Evolutionary conservation across 1,140 invertebrate species (phyloP).

Genomic region (Drosophila nigromelanica): DNA sequence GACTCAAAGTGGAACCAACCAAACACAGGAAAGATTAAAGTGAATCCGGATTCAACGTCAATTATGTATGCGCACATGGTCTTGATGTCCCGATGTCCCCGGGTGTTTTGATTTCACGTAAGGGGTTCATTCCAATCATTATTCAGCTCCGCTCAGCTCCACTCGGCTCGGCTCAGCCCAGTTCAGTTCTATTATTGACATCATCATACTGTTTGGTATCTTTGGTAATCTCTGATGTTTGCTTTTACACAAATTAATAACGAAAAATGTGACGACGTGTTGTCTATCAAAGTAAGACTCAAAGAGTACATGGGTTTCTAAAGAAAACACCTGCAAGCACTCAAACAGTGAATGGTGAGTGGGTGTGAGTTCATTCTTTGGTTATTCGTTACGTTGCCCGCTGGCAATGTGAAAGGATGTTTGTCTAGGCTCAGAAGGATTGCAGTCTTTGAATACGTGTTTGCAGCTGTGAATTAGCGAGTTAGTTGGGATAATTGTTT

Average conservation of each 20-base stretch:
- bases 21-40: slow-evolving; percentile 63
- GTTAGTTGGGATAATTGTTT: slow-evolving; percentile 28
- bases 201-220: slow-evolving; percentile 33
- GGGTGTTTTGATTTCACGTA: slow-evolving; percentile 55
- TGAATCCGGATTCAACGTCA: slow-evolving; percentile 54
- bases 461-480: slow-evolving; percentile 27
- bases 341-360: no score
- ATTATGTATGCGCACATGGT: slow-evolving; percentile 60
- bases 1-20: slow-evolving; percentile 35
- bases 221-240: slow-evolving; percentile 52
- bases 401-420: slow-evolving; percentile 27
- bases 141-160: slow-evolving; percentile 7
- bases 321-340: slow-evolving; percentile 27
- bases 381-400: slow-evolving; percentile 40
- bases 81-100: slow-evolving; percentile 51
- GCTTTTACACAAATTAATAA: slow-evolving; percentile 64
- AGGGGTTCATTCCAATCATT: slow-evolving; percentile 57
- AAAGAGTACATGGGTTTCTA: slow-evolving; percentile 25
- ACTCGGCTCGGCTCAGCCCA: background rate
- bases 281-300: slow-evolving; percentile 27
- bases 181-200: slow-evolving; percentile 9
- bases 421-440: slow-evolving; percentile 49
- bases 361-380: slow-evolving; percentile 37
- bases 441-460: slow-evolving; percentile 17
- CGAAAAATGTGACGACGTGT: slow-evolving; percentile 41